These are phyloP conservation scores for Enteromius fasciolatus DNA, from an alignment of 2,797 vertebrate species.

Conservation along the genomic window DNA sequence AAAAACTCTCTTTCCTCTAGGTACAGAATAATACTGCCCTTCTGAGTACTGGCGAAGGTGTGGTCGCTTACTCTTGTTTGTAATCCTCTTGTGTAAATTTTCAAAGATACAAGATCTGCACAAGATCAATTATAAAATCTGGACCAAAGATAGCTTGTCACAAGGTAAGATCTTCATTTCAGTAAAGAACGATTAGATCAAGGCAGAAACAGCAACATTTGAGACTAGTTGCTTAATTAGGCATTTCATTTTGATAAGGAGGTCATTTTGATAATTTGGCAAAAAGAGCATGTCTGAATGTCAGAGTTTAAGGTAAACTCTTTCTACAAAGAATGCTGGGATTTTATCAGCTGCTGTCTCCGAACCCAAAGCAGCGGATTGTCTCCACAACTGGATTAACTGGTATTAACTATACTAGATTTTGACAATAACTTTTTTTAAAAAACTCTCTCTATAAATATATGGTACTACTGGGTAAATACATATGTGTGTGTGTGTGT, in stretches of 20 bases:
- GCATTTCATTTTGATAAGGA: too few relatives aligned
- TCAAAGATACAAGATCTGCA: background rate
- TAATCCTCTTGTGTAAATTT: background rate
- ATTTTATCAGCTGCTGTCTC: background rate
- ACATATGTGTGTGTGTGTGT: too few relatives aligned
- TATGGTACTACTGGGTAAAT: too few relatives aligned
- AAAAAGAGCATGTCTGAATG: background rate
- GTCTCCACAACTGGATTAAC: background rate
- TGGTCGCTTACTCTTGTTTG: background rate
- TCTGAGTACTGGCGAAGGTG: background rate
- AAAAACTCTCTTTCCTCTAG: background rate
- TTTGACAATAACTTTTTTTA: background rate
- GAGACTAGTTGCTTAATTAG: too few relatives aligned
- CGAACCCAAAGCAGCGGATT: background rate
- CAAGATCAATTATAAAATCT: background rate
- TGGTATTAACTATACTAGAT: background rate
- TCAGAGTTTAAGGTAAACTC: background rate
- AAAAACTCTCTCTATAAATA: too few relatives aligned
- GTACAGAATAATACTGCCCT: background rate
- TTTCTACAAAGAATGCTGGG: background rate
- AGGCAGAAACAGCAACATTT: too few relatives aligned
- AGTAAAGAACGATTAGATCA: background rate
- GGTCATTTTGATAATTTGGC: too few relatives aligned
- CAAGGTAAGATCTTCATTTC: background rate
- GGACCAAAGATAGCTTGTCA: background rate